These are phyloP conservation scores for Prorops nasuta DNA, from an alignment of 1,140 invertebrate species.

Conservation along the genomic window DNA sequence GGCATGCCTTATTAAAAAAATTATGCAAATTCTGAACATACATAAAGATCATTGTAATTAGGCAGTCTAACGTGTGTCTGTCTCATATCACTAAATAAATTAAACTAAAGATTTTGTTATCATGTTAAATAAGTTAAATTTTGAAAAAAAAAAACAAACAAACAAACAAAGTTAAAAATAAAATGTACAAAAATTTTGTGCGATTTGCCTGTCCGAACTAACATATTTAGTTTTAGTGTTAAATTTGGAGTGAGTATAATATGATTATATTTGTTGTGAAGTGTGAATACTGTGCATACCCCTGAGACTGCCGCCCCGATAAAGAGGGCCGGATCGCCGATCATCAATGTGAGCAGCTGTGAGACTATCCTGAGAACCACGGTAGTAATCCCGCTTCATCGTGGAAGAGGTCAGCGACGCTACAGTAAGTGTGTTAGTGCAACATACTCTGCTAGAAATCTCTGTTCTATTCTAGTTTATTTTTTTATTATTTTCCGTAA, in stretches of 20 bases:
- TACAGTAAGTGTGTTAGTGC: constrained; percentile 55
- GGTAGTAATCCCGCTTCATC: constrained; percentile 83
- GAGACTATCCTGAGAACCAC: constrained; percentile 82
- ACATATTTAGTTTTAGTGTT: no score
- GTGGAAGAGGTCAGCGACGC: constrained; percentile 60
- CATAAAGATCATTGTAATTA: no score
- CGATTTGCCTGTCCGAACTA: no score
- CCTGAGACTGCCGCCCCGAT: constrained; percentile 55
- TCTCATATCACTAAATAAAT: no score
- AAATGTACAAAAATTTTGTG: no score
- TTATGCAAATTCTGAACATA: no score
- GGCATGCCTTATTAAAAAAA: no score
- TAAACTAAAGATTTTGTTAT: no score
- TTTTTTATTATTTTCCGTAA: constrained; percentile 1
- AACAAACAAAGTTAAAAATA: no score
- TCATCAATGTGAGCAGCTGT: constrained; percentile 59
- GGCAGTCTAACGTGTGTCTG: no score
- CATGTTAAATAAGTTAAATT: no score
- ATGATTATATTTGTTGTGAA: background rate
- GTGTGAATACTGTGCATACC: constrained; percentile 43
- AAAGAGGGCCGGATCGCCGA: constrained; percentile 50
- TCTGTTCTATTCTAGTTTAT: constrained; percentile 37
- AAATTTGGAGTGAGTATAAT: background rate
- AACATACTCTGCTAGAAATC: constrained; percentile 47
- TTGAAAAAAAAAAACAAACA: no score